Evolutionary conservation across 23 tunicate species (phyloP).

Genomic region (Clavelina lepadiformis): DNA sequence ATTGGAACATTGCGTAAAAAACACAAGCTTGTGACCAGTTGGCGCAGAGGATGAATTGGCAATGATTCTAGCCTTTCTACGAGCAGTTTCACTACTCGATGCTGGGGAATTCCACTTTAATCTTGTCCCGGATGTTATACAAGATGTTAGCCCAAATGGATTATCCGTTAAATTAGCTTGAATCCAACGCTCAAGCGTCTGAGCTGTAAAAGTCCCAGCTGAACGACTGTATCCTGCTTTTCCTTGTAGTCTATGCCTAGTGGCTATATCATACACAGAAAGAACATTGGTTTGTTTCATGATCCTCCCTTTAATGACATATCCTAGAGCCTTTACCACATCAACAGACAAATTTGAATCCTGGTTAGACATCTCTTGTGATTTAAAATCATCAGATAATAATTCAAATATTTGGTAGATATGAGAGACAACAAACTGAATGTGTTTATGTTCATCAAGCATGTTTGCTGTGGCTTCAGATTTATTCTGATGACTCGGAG

Average conservation of each 20-base stretch:
- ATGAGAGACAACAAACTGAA: constrained; percentile 45
- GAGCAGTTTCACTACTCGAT: constrained; percentile 3
- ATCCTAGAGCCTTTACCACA: constrained; percentile 41
- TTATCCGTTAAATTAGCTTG: constrained; percentile 17
- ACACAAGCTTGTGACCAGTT: constrained; percentile 16
- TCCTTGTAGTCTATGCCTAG: constrained; percentile 17
- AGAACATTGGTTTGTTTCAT: constrained; percentile 11
- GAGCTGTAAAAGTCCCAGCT: constrained; percentile 32
- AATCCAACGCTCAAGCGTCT: constrained; percentile 58
- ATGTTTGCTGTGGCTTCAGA: constrained; percentile 14
- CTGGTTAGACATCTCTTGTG: not conserved
- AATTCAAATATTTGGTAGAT: constrained; percentile 56
- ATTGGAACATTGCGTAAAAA: constrained; percentile 60
- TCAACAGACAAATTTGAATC: constrained; percentile 8
- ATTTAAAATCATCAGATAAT: constrained; percentile 31
- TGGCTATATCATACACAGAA: constrained; percentile 34
- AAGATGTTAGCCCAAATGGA: constrained; percentile 48
- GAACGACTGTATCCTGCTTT: constrained; percentile 49
- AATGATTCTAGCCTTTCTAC: constrained; percentile 31
- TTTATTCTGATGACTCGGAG: constrained; percentile 9
- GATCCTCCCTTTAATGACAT: constrained; percentile 30
- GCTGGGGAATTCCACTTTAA: constrained; percentile 57
- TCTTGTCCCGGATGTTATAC: constrained; percentile 27
- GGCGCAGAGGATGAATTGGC: constrained; percentile 24
- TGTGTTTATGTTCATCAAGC: constrained; percentile 57